phyloP scores from a whole-genome alignment of 1,140 invertebrate species.

The Lepidostoma basale region DNA sequence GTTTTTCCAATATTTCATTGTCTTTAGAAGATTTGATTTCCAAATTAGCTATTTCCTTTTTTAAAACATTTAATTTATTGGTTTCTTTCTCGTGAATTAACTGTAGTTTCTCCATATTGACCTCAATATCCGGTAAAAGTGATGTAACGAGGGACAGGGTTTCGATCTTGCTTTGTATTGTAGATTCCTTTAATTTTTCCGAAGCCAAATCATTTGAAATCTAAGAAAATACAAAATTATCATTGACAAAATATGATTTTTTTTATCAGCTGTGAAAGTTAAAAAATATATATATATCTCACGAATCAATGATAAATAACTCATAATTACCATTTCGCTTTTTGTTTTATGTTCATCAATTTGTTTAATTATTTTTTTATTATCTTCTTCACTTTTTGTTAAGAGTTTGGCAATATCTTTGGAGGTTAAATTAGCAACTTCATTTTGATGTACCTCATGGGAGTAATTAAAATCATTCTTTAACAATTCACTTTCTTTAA shows the following conservation, averaged over 20 bases:
- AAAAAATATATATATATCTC: neutral
- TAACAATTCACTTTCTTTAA: neutral
- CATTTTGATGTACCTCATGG: neutral
- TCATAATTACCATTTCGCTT: conserved; percentile 8
- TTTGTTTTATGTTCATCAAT: conserved; percentile 9
- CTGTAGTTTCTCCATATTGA: conserved; percentile 34
- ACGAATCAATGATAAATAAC: neutral
- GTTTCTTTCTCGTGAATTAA: conserved; percentile 31
- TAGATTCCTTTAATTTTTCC: conserved; percentile 5
- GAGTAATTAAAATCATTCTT: neutral
- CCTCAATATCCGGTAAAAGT: conserved; percentile 24
- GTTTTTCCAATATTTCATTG: conserved; percentile 63
- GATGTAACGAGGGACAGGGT: conserved; percentile 23
- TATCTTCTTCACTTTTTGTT: neutral
- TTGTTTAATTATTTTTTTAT: neutral
- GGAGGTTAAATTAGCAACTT: neutral
- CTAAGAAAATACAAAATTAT: neutral
- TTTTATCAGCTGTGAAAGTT: neutral
- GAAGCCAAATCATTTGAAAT: neutral
- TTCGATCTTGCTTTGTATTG: conserved; percentile 9
- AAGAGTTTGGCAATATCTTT: neutral
- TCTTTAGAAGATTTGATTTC: conserved; percentile 57
- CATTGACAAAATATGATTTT: neutral
- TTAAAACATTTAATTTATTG: conserved; percentile 8
- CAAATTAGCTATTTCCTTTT: conserved; percentile 52